These are phyloP conservation scores for Chironomus riparius DNA, from an alignment of 2,888 invertebrate species.

Conservation along the genomic window DNA sequence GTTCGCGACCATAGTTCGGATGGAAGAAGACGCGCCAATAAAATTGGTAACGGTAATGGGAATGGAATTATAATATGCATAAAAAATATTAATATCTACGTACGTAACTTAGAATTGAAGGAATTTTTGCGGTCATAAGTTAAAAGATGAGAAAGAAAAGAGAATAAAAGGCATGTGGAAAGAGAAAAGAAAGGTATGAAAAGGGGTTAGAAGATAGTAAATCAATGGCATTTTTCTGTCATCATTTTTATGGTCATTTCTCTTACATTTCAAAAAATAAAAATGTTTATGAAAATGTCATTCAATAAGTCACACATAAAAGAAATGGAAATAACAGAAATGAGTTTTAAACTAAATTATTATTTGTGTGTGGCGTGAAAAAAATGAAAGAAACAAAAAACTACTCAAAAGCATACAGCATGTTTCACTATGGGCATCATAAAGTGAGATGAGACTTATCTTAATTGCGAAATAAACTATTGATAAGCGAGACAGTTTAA, in stretches of 20 bases:
- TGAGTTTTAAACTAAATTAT: not conserved
- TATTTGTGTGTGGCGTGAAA: not conserved
- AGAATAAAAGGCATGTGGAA: not conserved
- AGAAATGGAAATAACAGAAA: not conserved
- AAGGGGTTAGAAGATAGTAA: constrained; percentile 4
- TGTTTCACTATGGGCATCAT: too few relatives aligned
- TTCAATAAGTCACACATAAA: not conserved
- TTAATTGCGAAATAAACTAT: not conserved
- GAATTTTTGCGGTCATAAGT: constrained; percentile 2
- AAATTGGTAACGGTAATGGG: constrained; percentile 23
- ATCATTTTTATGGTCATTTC: not conserved
- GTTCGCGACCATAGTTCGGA: too few relatives aligned
- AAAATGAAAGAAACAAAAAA: not conserved
- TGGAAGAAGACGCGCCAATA: constrained; percentile 15
- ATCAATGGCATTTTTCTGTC: not conserved
- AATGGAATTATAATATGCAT: constrained; percentile 1
- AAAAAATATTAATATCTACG: not conserved
- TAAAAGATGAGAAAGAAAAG: too few relatives aligned
- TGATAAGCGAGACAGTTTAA: not conserved
- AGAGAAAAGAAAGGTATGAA: too few relatives aligned
- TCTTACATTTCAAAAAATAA: not conserved
- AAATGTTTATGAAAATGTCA: not conserved
- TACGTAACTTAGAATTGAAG: not conserved
- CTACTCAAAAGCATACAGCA: too few relatives aligned
- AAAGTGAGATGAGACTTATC: not conserved